phyloP scores from a whole-genome alignment of 2,113 vertebrate genomes.

The Nyctibius bracteatus region DNA sequence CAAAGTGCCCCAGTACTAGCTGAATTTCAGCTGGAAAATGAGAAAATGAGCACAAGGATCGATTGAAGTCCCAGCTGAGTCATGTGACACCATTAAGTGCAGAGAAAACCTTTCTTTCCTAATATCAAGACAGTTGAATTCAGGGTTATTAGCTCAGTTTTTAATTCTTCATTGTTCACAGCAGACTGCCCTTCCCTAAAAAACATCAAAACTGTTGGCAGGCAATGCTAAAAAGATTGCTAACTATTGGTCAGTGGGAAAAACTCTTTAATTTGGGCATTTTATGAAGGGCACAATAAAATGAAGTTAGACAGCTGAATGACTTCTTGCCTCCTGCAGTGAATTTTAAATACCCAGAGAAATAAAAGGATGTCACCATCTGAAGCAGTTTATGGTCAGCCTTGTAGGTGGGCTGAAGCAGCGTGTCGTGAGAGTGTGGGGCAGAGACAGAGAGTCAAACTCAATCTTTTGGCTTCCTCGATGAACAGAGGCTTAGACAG shows the following conservation, averaged over 20 bases:
- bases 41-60: neutral
- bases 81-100: neutral
- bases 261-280: neutral
- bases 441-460: neutral
- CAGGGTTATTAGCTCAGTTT: neutral
- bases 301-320: neutral
- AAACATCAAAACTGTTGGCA: neutral
- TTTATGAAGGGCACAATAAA: neutral
- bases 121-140: neutral
- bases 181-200: neutral
- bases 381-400: neutral
- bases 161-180: constrained; percentile 2
- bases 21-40: neutral
- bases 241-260: neutral
- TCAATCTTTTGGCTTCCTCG: neutral
- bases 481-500: neutral
- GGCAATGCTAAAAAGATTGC: neutral
- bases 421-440: neutral
- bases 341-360: constrained; percentile 19
- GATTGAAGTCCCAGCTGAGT: neutral
- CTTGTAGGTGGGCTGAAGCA: neutral
- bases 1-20: neutral
- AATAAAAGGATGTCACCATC: neutral
- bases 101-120: neutral
- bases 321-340: neutral